These are phyloP conservation scores for Gerris lacustris DNA, from an alignment of 2,888 invertebrate genomes.

Conservation along the genomic window DNA sequence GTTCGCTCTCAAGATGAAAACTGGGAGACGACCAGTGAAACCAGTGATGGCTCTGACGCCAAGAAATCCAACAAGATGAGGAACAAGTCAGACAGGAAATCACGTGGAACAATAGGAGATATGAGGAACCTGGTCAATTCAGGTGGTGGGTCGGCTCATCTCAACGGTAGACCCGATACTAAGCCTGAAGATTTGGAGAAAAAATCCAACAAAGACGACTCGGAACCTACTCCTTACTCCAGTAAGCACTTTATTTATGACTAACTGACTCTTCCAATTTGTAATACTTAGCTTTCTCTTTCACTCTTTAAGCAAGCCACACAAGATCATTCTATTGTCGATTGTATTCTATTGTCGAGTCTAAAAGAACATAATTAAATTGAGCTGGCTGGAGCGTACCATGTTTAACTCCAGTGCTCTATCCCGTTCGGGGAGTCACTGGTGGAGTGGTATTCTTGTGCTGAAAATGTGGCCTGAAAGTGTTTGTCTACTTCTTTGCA, in stretches of 20 bases:
- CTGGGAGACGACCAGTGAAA: conserved; percentile 75
- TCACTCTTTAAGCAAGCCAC: too few species aligned
- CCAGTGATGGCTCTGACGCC: conserved; percentile 21
- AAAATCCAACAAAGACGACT: not conserved
- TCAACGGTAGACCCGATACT: conserved; percentile 21
- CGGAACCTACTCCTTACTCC: not conserved
- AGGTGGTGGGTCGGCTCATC: conserved; percentile 6
- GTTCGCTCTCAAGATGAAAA: conserved; percentile 40
- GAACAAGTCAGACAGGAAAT: conserved; percentile 15
- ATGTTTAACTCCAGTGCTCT: too few species aligned
- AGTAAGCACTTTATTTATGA: not conserved
- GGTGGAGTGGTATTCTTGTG: too few species aligned
- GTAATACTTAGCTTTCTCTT: too few species aligned
- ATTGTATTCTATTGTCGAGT: too few species aligned
- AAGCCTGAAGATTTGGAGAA: conserved; percentile 1
- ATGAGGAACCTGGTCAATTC: conserved; percentile 18
- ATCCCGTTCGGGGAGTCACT: too few species aligned
- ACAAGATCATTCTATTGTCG: too few species aligned
- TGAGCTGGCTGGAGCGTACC: too few species aligned
- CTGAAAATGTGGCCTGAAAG: too few species aligned
- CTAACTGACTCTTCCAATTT: too few species aligned
- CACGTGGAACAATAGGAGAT: conserved; percentile 19
- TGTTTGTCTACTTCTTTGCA: too few species aligned
- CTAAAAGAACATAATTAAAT: too few species aligned
- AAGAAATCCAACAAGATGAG: conserved; percentile 10